Conservation (phyloP, 2,113 vertebrate species). For the Martes martes region DNA sequence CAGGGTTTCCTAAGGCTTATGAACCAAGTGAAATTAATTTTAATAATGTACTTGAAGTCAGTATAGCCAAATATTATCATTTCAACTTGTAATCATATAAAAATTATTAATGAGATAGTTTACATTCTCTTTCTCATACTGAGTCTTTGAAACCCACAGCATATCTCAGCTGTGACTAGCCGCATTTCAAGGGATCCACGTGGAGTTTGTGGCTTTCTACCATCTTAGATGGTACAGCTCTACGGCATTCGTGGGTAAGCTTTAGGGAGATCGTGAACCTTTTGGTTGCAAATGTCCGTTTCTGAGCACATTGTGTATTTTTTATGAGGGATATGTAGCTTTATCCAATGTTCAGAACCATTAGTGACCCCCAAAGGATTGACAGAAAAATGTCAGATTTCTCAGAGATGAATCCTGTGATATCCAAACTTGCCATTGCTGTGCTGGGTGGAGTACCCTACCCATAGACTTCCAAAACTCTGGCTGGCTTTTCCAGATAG, state of each 20-base stretch:
- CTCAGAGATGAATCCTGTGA: neutral
- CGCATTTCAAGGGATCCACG: neutral
- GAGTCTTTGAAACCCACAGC: neutral
- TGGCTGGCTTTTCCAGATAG: neutral
- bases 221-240: neutral
- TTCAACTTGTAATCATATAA: neutral
- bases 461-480: neutral
- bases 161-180: neutral
- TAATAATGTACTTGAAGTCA: neutral
- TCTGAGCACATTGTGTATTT: neutral
- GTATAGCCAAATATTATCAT: neutral
- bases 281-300: neutral
- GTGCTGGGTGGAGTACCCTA: neutral
- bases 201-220: neutral
- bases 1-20: neutral
- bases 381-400: neutral
- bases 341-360: neutral
- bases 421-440: neutral
- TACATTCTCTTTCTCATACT: neutral
- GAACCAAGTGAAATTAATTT: conserved; percentile 10
- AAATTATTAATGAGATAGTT: neutral
- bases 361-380: neutral
- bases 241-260: neutral
- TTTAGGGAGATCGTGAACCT: neutral
- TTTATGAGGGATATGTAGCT: neutral